These are phyloP conservation scores for Austrofundulus limnaeus DNA, from an alignment of 2,113 vertebrate genomes.

Conservation along the genomic window DNA sequence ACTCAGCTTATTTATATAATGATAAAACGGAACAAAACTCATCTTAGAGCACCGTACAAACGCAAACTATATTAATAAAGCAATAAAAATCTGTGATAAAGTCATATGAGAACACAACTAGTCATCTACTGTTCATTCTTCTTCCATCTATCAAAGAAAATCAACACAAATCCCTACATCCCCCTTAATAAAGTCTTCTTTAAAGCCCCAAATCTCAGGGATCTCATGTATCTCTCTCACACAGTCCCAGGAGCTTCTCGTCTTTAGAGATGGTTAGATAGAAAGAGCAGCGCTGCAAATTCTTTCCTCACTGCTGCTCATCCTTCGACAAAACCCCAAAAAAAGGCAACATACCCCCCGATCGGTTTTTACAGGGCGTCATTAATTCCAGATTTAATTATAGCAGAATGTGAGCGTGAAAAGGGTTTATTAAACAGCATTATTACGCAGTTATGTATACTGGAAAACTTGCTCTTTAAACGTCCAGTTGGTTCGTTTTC, in stretches of 20 bases:
- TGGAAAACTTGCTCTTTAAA: constrained; percentile 31
- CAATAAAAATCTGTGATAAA: not conserved
- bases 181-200: constrained; percentile 25
- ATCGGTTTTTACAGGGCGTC: constrained; percentile 25
- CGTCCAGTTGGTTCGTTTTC: constrained; percentile 13
- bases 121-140: not conserved
- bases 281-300: constrained; percentile 59
- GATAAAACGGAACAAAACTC: too few species aligned
- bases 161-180: constrained; percentile 37
- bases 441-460: not conserved
- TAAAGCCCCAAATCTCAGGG: constrained; percentile 33
- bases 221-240: constrained; percentile 33
- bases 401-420: not conserved
- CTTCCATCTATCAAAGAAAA: constrained; percentile 2
- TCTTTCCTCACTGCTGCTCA: constrained; percentile 57
- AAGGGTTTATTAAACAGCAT: constrained; percentile 18
- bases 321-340: constrained; percentile 68
- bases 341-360: constrained; percentile 66
- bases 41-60: not conserved
- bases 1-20: too few species aligned
- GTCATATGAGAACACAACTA: not conserved
- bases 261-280: constrained; percentile 69
- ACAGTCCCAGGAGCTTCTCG: constrained; percentile 14
- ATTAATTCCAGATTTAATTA: constrained; percentile 44
- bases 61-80: not conserved